A percentile compares a stretch with the other conserved stretches of the same genome.
These are phyloP conservation scores for Oreohelix idahoensis DNA, from an alignment of 1,140 invertebrate species.

Conservation along the genomic window DNA sequence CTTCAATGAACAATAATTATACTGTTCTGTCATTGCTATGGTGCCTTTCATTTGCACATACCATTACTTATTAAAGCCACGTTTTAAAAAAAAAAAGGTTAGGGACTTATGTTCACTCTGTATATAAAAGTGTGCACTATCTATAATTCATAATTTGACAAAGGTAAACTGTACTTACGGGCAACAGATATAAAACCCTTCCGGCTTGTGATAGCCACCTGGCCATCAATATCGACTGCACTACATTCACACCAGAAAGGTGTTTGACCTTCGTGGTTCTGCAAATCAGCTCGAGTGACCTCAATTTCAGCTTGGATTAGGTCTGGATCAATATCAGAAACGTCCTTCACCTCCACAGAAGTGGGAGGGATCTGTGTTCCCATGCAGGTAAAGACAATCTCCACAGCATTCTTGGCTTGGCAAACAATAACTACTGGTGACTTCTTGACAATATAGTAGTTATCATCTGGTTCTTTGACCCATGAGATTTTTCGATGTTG, in stretches of 20 bases:
- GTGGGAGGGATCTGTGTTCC: slow-evolving; percentile 34
- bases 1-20: too few relatives aligned
- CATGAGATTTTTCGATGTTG: not conserved
- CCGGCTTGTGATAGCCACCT: not conserved
- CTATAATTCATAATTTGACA: too few relatives aligned
- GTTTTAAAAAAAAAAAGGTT: too few relatives aligned
- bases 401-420: slow-evolving; percentile 27
- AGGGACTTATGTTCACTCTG: too few relatives aligned
- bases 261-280: not conserved
- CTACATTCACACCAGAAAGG: slow-evolving; percentile 41
- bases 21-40: too few relatives aligned
- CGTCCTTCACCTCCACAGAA: slow-evolving; percentile 19
- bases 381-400: slow-evolving; percentile 39
- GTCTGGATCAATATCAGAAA: slow-evolving; percentile 20
- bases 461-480: slow-evolving; percentile 33
- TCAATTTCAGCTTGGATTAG: slow-evolving; percentile 24
- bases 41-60: too few relatives aligned
- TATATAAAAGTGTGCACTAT: too few relatives aligned
- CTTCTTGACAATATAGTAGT: slow-evolving; percentile 41
- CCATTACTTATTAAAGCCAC: too few relatives aligned
- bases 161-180: slow-evolving; percentile 27
- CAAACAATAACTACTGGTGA: slow-evolving; percentile 36
- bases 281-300: slow-evolving; percentile 25
- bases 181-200: slow-evolving; percentile 9
- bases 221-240: slow-evolving; percentile 20